Evolutionary conservation across 2,113 vertebrate species (phyloP), one percentile per base, ranked within the genome.

Genomic region (Gnathonemus longibarbis): DNA sequence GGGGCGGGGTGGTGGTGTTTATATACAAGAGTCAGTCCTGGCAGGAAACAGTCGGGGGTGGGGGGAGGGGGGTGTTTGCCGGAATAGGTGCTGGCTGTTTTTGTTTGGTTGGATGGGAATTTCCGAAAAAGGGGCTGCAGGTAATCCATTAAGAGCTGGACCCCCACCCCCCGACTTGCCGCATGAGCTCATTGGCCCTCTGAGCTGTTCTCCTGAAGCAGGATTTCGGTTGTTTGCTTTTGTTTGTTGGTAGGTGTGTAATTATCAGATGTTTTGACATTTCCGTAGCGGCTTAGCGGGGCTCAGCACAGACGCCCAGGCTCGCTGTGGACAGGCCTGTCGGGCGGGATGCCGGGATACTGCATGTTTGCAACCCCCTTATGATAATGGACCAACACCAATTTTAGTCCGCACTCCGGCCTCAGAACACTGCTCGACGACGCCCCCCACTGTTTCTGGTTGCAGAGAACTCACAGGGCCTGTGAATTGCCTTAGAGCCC

Each of bases 241-340:
- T 53, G 91, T 93, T 92, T 93, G 91, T 88, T 91, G 45, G 89
- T 90, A 62, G 89, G 84, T 90, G 87, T 92, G 89, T 88, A 87
- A 90, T 90, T 89, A 90, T 91, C 91, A 70, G 88, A 90, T 89
- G 66, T 90, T 87, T 83, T 77, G 88, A 85, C 53, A 52, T 31
- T 87, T 93, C 90, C 92, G 91, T 89, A 89, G 90, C 13, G 90
- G 90, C 92, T 89, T 88, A 89, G 92, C 91, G 9, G 80, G 91
- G 49, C 35, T 3, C 24, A 91, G 58, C 48, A 49, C 86, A 49
- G 53, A 89, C 39, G 39, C n/a, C 27, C 48, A 52, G 31, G n/a
- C 27, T 39, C 17, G 27, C 74, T 50, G 46, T 31, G 77, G 21
- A 19, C 3, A 5, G 52, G 52, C 17, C 52, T 50, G 84, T 35